Evolutionary conservation across 2,797 vertebrate species (phyloP).

Genomic region (Acanthurus lineatus): DNA sequence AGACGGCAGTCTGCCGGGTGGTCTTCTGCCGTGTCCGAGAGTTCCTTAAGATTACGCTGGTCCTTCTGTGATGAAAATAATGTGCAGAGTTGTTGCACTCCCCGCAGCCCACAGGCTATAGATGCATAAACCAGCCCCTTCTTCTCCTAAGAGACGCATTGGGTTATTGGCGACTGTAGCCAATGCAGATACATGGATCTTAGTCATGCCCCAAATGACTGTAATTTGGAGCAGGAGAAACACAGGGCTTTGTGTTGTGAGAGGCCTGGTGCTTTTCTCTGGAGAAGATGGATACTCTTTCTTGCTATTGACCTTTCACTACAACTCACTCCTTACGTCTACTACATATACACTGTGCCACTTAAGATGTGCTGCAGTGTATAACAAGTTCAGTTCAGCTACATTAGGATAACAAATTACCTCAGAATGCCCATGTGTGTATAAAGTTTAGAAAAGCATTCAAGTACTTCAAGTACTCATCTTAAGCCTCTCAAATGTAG

Average conservation of each 20-base stretch:
- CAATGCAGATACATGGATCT: conserved; percentile 64
- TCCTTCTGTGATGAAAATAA: conserved; percentile 57
- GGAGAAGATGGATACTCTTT: conserved; percentile 58
- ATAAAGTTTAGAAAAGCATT: conserved; percentile 43
- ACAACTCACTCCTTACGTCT: conserved; percentile 30
- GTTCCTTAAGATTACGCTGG: conserved; percentile 39
- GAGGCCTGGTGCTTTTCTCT: conserved; percentile 58
- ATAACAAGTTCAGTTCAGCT: conserved; percentile 22
- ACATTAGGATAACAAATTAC: conserved; percentile 46
- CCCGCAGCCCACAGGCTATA: conserved; percentile 37
- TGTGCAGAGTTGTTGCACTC: conserved; percentile 26
- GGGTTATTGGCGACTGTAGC: conserved; percentile 63
- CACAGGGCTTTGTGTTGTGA: conserved; percentile 57
- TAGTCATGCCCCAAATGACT: conserved; percentile 79
- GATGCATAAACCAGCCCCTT: conserved; percentile 46
- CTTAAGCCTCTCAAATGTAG: conserved; percentile 13
- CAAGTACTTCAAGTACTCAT: conserved; percentile 29
- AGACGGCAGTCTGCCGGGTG: conserved; percentile 71
- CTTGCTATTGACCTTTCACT: conserved; percentile 72
- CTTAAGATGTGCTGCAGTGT: conserved; percentile 23
- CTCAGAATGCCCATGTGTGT: conserved; percentile 19
- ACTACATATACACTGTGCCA: background rate
- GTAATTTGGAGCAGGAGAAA: conserved; percentile 79
- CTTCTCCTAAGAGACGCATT: conserved; percentile 36
- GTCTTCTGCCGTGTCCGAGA: conserved; percentile 58